Conservation (phyloP, 2,888 invertebrate species). For the Azorinus chamasolen region DNA sequence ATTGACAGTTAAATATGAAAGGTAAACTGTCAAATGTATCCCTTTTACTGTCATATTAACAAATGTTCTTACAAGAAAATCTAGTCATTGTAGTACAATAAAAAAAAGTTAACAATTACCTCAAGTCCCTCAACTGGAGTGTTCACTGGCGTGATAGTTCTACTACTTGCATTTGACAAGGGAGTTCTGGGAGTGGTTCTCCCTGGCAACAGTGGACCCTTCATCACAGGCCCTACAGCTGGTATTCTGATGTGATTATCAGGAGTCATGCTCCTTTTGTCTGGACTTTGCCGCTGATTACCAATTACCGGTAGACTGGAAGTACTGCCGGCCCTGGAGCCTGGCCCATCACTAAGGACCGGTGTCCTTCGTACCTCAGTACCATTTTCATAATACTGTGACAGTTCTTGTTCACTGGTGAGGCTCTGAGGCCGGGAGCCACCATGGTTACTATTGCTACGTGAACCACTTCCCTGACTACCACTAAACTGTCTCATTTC, state of each 20-base stretch:
- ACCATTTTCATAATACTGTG: conserved; percentile 71
- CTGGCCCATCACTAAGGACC: background rate
- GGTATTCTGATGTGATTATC: conserved; percentile 73
- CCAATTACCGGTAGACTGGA: conserved; percentile 68
- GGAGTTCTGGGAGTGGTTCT: conserved; percentile 39
- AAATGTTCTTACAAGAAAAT: too few species aligned
- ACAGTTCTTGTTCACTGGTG: conserved; percentile 80
- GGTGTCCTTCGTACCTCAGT: conserved; percentile 24
- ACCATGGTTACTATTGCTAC: conserved; percentile 28
- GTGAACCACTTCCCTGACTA: conserved; percentile 26
- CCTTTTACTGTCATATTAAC: too few species aligned
- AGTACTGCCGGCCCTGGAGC: conserved; percentile 38
- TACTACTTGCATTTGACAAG: conserved; percentile 70
- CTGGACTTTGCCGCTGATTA: conserved; percentile 53
- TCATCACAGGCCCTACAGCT: conserved; percentile 42
- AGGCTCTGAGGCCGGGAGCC: conserved; percentile 72
- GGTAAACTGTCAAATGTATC: too few species aligned
- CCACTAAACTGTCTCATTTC: conserved; percentile 32
- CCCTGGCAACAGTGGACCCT: conserved; percentile 60
- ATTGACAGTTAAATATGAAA: too few species aligned
- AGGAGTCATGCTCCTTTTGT: conserved; percentile 75
- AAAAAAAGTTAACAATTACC: too few species aligned
- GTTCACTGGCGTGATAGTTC: conserved; percentile 77
- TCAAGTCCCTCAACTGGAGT: conserved; percentile 19
- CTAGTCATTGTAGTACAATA: too few species aligned